These are phyloP conservation scores for Sabatieria punctata DNA, from an alignment of 2,888 invertebrate species.

Conservation along the genomic window DNA sequence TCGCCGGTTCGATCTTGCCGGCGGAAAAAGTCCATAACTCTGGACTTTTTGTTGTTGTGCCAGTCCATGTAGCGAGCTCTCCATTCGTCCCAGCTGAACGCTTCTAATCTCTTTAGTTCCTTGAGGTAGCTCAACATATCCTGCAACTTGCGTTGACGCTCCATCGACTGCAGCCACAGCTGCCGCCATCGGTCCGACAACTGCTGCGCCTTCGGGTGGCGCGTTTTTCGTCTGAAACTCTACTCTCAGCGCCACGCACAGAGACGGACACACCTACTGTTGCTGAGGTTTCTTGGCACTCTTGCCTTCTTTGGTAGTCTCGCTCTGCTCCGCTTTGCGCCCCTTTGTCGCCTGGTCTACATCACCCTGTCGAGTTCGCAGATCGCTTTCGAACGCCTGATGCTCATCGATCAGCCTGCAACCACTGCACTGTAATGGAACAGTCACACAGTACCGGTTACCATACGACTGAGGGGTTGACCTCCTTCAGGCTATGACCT, in stretches of 20 bases:
- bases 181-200: conserved; percentile 94
- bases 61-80: conserved; percentile 67
- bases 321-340: conserved; percentile 7
- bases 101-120: conserved; percentile 72
- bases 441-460: too few species aligned
- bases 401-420: conserved; percentile 63
- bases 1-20: conserved; percentile 98
- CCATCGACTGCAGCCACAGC: conserved; percentile 94
- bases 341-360: conserved; percentile 80
- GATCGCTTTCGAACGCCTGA: conserved; percentile 83
- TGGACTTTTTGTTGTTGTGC: conserved; percentile 98
- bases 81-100: conserved; percentile 85
- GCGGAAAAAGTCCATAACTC: conserved; percentile 92
- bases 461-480: too few species aligned
- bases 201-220: conserved; percentile 53
- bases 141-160: conserved; percentile 77
- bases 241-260: neutral
- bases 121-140: conserved; percentile 49
- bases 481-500: too few species aligned
- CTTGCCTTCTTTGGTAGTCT: neutral
- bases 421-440: too few species aligned
- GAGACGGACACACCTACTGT: neutral
- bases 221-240: neutral
- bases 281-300: neutral
- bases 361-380: conserved; percentile 74